phyloP scores from a whole-genome alignment of 2,113 vertebrate species.

The Tragulus kanchil region DNA sequence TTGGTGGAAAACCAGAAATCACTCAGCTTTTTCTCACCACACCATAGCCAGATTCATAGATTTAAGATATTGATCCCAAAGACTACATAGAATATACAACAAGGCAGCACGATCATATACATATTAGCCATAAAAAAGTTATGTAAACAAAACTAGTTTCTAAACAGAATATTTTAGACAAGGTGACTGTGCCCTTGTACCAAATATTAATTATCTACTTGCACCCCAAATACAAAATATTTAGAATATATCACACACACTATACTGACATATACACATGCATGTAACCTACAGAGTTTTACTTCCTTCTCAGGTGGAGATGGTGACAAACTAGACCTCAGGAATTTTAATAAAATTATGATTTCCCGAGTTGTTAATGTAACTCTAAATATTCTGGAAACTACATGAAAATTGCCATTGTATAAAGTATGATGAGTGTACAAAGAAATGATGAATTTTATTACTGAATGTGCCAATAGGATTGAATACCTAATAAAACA shows the following conservation, averaged over 20 bases:
- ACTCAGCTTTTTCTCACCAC: background rate
- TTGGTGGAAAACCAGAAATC: background rate
- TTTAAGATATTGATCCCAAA: background rate
- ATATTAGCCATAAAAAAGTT: background rate
- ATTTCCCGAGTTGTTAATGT: background rate
- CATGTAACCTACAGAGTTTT: background rate
- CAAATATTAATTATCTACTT: background rate
- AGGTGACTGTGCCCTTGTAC: background rate
- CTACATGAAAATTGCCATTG: background rate
- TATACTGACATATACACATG: background rate
- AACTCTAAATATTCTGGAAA: background rate
- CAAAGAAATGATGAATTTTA: background rate
- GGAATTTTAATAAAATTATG: background rate
- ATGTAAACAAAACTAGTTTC: background rate
- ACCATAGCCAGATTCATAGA: background rate
- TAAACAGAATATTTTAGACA: background rate
- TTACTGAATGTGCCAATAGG: background rate
- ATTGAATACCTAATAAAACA: background rate
- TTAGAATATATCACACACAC: background rate
- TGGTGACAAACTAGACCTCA: background rate
- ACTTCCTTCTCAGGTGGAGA: background rate
- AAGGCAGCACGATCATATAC: background rate
- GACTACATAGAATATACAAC: background rate
- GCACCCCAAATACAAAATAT: background rate
- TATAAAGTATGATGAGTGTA: background rate